Conservation (phyloP, 2,797 vertebrate genomes). For the Sardinella longiceps region DNA sequence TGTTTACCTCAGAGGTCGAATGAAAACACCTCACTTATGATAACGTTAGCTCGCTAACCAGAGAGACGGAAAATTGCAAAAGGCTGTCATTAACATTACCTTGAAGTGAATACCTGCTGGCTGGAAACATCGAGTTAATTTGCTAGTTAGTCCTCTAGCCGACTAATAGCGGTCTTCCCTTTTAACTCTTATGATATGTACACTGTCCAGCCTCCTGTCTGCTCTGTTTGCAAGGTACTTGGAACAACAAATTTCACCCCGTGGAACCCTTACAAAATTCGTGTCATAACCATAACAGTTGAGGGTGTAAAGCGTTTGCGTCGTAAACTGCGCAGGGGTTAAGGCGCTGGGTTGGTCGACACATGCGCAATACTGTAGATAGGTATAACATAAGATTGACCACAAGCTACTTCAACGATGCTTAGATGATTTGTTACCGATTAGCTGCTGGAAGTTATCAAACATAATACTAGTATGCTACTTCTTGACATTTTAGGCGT, state of each 20-base stretch:
- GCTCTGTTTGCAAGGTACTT: background rate
- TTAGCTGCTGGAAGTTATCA: background rate
- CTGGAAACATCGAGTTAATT: conserved; percentile 71
- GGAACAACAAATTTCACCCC: background rate
- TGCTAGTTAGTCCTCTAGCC: conserved; percentile 38
- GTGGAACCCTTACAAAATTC: conserved; percentile 45
- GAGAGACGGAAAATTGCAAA: background rate
- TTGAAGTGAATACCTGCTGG: conserved; percentile 71
- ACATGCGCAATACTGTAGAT: background rate
- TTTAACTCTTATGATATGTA: background rate
- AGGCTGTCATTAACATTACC: conserved; percentile 69
- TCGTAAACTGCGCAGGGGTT: background rate
- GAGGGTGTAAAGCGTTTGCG: conserved; percentile 45
- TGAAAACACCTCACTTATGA: background rate
- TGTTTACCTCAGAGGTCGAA: background rate
- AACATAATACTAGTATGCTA: no score
- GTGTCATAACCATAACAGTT: conserved; percentile 59
- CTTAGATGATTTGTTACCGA: background rate
- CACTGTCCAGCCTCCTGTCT: background rate
- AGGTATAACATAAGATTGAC: background rate
- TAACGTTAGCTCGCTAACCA: background rate
- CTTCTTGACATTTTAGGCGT: no score
- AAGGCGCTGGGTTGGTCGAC: background rate
- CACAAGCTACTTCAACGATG: background rate
- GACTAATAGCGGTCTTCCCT: conserved; percentile 21